Base-by-base conservation (phyloP, 2,888 invertebrate species). In the Drosophila mimica region DNA sequence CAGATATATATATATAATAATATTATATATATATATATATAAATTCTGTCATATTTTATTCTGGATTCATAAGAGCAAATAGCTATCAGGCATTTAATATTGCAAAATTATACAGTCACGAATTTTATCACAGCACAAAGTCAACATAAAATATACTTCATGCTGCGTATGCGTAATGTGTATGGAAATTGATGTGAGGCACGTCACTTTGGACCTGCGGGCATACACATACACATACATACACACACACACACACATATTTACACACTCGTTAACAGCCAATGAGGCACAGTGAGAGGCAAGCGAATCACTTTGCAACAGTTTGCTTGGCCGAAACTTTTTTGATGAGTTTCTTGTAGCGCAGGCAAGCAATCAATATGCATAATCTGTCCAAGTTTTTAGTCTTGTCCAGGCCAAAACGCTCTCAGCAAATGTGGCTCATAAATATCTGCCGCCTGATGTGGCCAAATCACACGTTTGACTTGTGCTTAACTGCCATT, bases 311-410 rank as follows among this genome's bases (percentile, higher is more conserved):
- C 64, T 56, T 76, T 57, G 65, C 46, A 53, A 64, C 43, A 31
- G 61, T 63, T 74, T 68, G 28, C 8, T 15, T 30, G 49, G 34
- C 43, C 36, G 25, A 58, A 65, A 68, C 31, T 36, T 49, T 63
- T 11, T 51, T 58, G 48, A 36, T 53, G 64, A 60, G 52, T 56
- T 65, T 63, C 43, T 43, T 67, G 61, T 13, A 62, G 28, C 46
- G 49, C 43, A 70, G 57, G 43, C 63, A 74, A 70, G 66, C 89
- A 84, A 88, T 84, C 88, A 84, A 88, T 84, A 88, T 84, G 76
- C 87, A 88, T 83, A 86, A 88, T 86, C 78, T 88, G 87, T 78
- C 71, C 58, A 74, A 57, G 60, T 65, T 78, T 70, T 76, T 71
- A 49, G 52, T 59, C 64, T 34, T 80, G 76, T 71, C 80, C 78